phyloP scores from a whole-genome alignment of 1,140 invertebrate genomes.

The Proctacanthus coquilletti region DNA sequence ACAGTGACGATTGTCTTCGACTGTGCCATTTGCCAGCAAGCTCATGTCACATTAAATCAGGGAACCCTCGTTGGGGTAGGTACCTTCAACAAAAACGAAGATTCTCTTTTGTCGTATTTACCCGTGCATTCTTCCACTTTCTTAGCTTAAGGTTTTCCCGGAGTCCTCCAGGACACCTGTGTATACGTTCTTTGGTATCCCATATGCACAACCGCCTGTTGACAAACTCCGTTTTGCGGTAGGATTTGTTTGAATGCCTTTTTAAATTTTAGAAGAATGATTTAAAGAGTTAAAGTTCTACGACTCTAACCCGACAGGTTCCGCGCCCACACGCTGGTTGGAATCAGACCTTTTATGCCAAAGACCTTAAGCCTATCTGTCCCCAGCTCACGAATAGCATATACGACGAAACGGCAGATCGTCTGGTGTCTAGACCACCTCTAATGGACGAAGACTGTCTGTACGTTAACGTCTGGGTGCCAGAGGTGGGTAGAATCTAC shows the following conservation, averaged over 20 bases:
- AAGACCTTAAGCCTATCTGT: constrained; percentile 33
- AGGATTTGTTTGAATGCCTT: constrained; percentile 8
- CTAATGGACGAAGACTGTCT: constrained; percentile 36
- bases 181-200: constrained; percentile 47
- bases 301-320: no score
- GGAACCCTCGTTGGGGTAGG: constrained; percentile 15
- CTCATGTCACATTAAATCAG: constrained; percentile 11
- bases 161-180: constrained; percentile 32
- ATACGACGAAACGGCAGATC: constrained; percentile 21
- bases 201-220: constrained; percentile 47
- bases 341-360: constrained; percentile 32
- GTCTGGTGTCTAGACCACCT: constrained; percentile 8
- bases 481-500: constrained; percentile 26
- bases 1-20: not conserved
- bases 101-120: constrained; percentile 5
- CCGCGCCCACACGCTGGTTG: constrained; percentile 33
- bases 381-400: constrained; percentile 31
- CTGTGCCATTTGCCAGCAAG: constrained; percentile 8
- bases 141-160: constrained; percentile 32
- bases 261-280: not conserved
- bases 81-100: constrained; percentile 1
- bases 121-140: constrained; percentile 3
- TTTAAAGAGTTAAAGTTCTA: no score
- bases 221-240: constrained; percentile 41
- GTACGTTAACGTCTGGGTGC: constrained; percentile 39